Base-by-base conservation (phyloP, 2,797 vertebrate species). In the Enteromius unitaeniatus region DNA sequence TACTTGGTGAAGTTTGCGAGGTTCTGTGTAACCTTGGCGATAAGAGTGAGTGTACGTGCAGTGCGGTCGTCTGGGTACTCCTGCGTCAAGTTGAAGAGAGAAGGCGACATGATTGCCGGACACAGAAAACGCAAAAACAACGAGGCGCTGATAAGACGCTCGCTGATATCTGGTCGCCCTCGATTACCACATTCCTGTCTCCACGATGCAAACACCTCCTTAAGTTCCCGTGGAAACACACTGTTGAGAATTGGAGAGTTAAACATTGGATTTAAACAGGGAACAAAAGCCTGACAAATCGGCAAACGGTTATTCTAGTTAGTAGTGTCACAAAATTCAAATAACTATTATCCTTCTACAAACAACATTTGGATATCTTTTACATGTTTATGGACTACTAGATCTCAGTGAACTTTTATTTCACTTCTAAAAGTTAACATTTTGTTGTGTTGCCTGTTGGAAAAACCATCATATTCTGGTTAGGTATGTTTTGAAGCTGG, bases 21-120 rank as follows among this genome's bases (percentile, higher is more conserved):
- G 93, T 99, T 99, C 91, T 99, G 98, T 0, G 97, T 99, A 88
- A 99, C 98, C 94, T 99, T 99, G 90, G 98, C 98, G 0, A 99
- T 99, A 89, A 99, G 97, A 1, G 98, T 99, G 88, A 99, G 93
- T 0, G 98, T 99, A 51, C 98, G 97, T 0, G 98, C 97, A 0
- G 98, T 99, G 91, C 98, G 97, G 94, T 99, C 98, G 0, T 99
- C 98, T 0, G 98, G 98, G 87, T 99, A 99, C 89, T 99, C 98
- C 93, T 99, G 98, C 81, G 98, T 97, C 86, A 99, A 92, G 83
- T 95, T 97, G 93, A 99, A 99, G 78, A 99, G 97, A 0, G 98
- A 99, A 0, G 98, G 98, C 0, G 98, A 99, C 98, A 99, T 99
- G 95, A 99, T 96, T 91, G 98, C 97, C 0, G 98, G 98, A 85